These are phyloP conservation scores for Chaenodraco wilsoni DNA, from an alignment of 2,797 vertebrate genomes.

Conservation along the genomic window DNA sequence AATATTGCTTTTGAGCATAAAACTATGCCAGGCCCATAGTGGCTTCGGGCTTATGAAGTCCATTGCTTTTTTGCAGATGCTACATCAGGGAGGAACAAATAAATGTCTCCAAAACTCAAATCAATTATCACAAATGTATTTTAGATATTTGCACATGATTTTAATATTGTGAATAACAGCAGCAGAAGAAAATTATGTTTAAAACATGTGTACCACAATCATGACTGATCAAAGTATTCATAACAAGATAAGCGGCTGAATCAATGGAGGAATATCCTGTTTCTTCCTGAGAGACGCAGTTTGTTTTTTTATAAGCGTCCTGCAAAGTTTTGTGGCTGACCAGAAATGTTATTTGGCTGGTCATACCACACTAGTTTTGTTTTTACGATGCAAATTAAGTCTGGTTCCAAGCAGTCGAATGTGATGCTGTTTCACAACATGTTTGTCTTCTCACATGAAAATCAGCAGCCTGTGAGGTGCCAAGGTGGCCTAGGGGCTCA, in stretches of 20 bases:
- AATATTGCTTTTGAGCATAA: not conserved
- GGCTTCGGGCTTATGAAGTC: not conserved
- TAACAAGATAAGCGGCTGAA: too few species aligned
- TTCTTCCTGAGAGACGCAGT: too few species aligned
- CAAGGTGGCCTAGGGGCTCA: not conserved
- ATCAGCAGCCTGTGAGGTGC: not conserved
- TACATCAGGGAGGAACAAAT: not conserved
- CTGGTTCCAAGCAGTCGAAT: not conserved
- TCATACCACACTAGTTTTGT: not conserved
- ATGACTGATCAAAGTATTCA: not conserved
- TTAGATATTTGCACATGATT: not conserved
- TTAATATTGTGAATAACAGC: not conserved
- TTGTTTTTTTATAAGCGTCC: too few species aligned
- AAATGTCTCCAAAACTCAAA: not conserved
- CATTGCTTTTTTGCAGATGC: not conserved
- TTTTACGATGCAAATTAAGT: not conserved
- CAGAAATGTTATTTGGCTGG: not conserved
- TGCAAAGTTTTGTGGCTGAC: too few species aligned
- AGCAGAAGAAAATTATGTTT: not conserved
- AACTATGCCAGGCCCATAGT: not conserved
- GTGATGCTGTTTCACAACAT: not conserved
- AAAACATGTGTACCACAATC: not conserved
- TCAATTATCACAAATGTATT: not conserved
- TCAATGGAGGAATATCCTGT: too few species aligned
- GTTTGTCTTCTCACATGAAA: constrained; percentile 2